These are phyloP conservation scores for Deilephila porcellus DNA, from an alignment of 2,888 invertebrate species.

Conservation along the genomic window DNA sequence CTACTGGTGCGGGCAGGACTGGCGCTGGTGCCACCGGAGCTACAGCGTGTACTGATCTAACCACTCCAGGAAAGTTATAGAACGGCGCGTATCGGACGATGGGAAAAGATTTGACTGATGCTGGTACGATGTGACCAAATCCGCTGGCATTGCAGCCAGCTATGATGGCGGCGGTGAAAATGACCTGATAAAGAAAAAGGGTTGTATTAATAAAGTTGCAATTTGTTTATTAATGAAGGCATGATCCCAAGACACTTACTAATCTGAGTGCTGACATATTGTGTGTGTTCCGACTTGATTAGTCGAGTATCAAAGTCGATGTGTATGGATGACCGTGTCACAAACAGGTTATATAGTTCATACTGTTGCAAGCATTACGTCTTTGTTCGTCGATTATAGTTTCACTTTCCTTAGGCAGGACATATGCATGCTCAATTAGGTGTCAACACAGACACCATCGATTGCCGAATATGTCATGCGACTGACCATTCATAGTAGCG, in stretches of 20 bases:
- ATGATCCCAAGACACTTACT: slow-evolving; percentile 61
- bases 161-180: slow-evolving; percentile 64
- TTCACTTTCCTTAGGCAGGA: slow-evolving; percentile 83
- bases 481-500: slow-evolving; percentile 62
- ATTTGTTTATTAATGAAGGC: background rate
- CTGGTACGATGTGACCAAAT: slow-evolving; percentile 67
- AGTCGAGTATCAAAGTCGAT: slow-evolving; percentile 68
- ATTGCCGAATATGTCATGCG: slow-evolving; percentile 67
- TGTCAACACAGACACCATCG: slow-evolving; percentile 68
- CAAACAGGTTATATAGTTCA: slow-evolving; percentile 80
- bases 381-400: slow-evolving; percentile 66
- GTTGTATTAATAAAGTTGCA: slow-evolving; percentile 17
- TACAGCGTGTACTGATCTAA: slow-evolving; percentile 74
- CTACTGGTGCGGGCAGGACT: slow-evolving; percentile 46
- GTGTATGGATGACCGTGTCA: slow-evolving; percentile 73
- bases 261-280: slow-evolving; percentile 72
- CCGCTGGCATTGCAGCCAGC: slow-evolving; percentile 77
- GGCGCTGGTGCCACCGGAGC: slow-evolving; percentile 59
- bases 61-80: slow-evolving; percentile 75
- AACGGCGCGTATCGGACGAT: slow-evolving; percentile 78
- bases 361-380: slow-evolving; percentile 81
- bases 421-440: slow-evolving; percentile 74
- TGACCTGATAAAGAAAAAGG: slow-evolving; percentile 59
- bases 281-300: slow-evolving; percentile 66
- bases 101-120: slow-evolving; percentile 67